Evolutionary conservation across 2,888 invertebrate genomes (phyloP).

Genomic region (Andrena hattorfiana): DNA sequence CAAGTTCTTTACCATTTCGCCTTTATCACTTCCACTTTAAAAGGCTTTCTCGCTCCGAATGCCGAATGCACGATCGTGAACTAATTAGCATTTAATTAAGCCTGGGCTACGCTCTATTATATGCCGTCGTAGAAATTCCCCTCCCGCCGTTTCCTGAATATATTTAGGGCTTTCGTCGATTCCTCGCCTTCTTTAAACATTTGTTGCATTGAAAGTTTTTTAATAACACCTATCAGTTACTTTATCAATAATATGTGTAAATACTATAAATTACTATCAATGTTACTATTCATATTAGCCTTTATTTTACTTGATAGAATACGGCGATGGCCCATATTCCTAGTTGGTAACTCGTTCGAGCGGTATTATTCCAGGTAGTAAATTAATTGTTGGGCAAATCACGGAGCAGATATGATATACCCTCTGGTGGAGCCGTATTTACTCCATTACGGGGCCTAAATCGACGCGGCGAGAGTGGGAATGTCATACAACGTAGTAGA

Average conservation of each 20-base stretch:
- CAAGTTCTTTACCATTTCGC: not conserved
- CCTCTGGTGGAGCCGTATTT: slow-evolving; percentile 10
- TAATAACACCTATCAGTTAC: too few relatives aligned
- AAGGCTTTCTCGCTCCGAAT: slow-evolving; percentile 19
- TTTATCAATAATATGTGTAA: too few relatives aligned
- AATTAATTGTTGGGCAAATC: slow-evolving; percentile 18
- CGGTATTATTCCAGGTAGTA: not conserved
- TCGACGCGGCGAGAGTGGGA: slow-evolving; percentile 30
- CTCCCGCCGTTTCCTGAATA: not conserved
- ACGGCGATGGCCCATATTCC: not conserved
- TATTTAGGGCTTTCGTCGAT: slow-evolving; percentile 10
- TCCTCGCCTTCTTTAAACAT: not conserved
- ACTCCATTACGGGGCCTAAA: slow-evolving; percentile 33
- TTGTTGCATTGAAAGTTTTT: not conserved
- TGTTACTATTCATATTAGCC: too few relatives aligned
- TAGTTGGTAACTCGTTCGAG: not conserved
- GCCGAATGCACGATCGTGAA: slow-evolving; percentile 36
- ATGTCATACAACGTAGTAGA: slow-evolving; percentile 49
- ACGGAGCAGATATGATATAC: not conserved
- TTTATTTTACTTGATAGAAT: too few relatives aligned
- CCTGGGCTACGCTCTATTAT: slow-evolving; percentile 23
- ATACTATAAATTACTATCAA: too few relatives aligned
- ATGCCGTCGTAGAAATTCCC: not conserved
- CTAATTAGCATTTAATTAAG: slow-evolving; percentile 60
- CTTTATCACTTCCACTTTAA: slow-evolving; percentile 26